Evolutionary conservation across 1,140 invertebrate genomes (phyloP).

Genomic region (Drosophila subobscura): DNA sequence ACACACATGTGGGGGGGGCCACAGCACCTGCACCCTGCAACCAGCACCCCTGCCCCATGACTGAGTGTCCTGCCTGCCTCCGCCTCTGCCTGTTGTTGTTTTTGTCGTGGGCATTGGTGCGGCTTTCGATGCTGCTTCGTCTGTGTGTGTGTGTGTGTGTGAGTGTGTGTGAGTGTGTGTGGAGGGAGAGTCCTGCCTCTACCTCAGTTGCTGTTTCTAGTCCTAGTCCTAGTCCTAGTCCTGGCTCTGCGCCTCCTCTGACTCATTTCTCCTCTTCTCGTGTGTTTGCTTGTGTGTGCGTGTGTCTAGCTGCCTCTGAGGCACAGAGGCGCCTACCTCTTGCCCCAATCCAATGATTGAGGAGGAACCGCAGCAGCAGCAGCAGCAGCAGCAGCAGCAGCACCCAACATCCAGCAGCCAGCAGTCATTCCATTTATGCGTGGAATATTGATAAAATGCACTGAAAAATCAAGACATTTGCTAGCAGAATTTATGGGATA

Average conservation of each 20-base stretch:
- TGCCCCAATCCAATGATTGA: constrained; percentile 25
- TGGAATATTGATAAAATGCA: constrained; percentile 60
- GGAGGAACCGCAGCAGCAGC: constrained; percentile 41
- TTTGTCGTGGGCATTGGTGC: constrained; percentile 52
- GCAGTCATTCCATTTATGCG: constrained; percentile 59
- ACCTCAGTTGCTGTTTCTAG: no score
- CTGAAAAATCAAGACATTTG: constrained; percentile 6
- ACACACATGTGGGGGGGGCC: not conserved
- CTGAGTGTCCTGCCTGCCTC: not conserved
- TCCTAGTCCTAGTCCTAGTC: no score
- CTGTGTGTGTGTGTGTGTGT: constrained; percentile 24
- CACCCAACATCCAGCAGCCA: constrained; percentile 29
- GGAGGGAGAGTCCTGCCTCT: not conserved
- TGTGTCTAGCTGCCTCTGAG: constrained; percentile 43
- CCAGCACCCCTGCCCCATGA: no score
- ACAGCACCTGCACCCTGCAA: not conserved
- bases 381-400: constrained; percentile 31
- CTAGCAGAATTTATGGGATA: no score
- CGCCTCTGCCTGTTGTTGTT: constrained; percentile 39
- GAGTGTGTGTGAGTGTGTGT: constrained; percentile 22
- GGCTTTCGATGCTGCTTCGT: constrained; percentile 50
- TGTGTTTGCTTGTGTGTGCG: constrained; percentile 2
- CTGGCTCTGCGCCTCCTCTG: no score
- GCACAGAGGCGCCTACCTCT: constrained; percentile 21
- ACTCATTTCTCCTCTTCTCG: no score